Evolutionary conservation across 1,140 invertebrate species (phyloP).

Genomic region (Neodiprion virginianus): DNA sequence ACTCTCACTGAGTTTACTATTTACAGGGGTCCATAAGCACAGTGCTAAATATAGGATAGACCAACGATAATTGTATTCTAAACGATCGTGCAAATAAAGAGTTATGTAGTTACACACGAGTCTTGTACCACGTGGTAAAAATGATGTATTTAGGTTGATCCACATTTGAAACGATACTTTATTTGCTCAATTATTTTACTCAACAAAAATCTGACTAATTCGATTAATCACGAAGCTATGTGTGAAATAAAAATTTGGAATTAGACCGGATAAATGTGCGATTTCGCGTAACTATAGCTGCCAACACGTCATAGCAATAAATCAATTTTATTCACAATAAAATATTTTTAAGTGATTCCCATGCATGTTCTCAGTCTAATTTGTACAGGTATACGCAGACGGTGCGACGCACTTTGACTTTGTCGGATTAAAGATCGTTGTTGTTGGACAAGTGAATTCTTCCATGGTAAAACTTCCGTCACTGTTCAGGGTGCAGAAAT

Average conservation of each 20-base stretch:
- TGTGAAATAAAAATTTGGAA: too few relatives aligned
- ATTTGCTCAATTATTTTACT: not conserved
- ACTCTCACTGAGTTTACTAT: slow-evolving; percentile 34
- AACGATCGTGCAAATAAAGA: not conserved
- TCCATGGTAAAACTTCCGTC: not conserved
- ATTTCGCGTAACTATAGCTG: too few relatives aligned
- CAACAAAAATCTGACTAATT: not conserved
- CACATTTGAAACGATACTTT: not conserved
- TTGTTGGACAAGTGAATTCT: slow-evolving; percentile 18
- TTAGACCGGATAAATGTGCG: too few relatives aligned
- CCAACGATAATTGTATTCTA: not conserved
- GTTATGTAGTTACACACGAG: not conserved
- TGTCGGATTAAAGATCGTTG: slow-evolving; percentile 18
- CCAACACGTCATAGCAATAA: not conserved
- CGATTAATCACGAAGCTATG: too few relatives aligned
- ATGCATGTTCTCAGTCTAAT: not conserved
- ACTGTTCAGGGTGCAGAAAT: slow-evolving; percentile 10
- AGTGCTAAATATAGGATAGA: not conserved
- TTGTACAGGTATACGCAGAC: slow-evolving; percentile 1
- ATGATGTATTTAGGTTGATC: not conserved
- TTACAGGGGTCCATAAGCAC: slow-evolving; percentile 22
- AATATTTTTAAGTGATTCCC: not conserved
- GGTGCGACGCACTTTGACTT: slow-evolving; percentile 23
- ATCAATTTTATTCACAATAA: not conserved
- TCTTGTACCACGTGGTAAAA: not conserved